Evolutionary conservation across 2,888 invertebrate genomes (phyloP).

Genomic region (Pegoplata infirma): DNA sequence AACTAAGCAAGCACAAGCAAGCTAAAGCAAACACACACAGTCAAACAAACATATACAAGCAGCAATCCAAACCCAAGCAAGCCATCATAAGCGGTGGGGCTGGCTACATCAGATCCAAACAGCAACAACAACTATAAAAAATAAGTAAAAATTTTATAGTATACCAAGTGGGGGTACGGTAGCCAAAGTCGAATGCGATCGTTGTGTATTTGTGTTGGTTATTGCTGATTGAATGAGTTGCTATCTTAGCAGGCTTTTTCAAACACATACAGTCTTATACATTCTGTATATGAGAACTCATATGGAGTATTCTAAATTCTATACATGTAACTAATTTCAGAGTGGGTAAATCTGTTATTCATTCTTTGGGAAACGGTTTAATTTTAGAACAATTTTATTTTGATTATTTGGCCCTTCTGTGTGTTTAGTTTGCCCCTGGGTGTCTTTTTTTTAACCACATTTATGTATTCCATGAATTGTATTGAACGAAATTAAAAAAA

Average conservation of each 20-base stretch:
- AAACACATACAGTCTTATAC: conserved; percentile 17
- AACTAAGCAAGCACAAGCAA: conserved; percentile 61
- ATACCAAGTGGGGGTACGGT: conserved; percentile 59
- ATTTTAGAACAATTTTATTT: no score
- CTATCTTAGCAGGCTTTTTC: conserved; percentile 36
- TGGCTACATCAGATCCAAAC: conserved; percentile 27
- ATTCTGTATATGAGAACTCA: conserved; percentile 8
- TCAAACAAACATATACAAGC: conserved; percentile 41
- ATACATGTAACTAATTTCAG: conserved; percentile 23
- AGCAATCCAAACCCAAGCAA: no score
- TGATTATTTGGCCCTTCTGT: neutral
- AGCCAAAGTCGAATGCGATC: conserved; percentile 42
- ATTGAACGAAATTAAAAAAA: conserved; percentile 2
- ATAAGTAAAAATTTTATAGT: no score
- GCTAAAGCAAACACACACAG: conserved; percentile 24
- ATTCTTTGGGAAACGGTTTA: no score
- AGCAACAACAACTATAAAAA: neutral
- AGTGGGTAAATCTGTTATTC: conserved; percentile 34
- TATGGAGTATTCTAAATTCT: conserved; percentile 27
- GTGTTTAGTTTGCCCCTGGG: neutral
- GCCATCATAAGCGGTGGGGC: conserved; percentile 52
- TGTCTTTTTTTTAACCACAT: conserved; percentile 13
- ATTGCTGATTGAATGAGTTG: conserved; percentile 37
- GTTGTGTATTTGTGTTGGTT: conserved; percentile 13
- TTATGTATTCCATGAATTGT: conserved; percentile 53